Base-by-base conservation (phyloP, 2,888 invertebrate species). In the Bimastos eiseni region DNA sequence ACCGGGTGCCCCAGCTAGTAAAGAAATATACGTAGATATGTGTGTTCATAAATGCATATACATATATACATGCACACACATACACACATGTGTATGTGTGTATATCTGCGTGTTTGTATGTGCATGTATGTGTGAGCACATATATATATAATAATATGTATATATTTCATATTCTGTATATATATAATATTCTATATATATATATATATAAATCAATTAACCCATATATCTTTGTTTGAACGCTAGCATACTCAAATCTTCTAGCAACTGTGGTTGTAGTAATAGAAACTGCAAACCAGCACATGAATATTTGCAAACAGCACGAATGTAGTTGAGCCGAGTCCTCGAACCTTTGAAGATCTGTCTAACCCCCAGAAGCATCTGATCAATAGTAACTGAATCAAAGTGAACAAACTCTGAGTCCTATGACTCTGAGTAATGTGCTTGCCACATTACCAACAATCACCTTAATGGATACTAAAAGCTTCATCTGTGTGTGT, bases 241-340 rank as follows among this genome's bases (percentile, higher is more conserved):
- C 70, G n/a, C 70, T 30, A n/a, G 70, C 13, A 70, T 70, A n/a
- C 11, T n/a, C 70, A 70, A 70, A 70, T 70, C 30, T 70, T 70
- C 70, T 70, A n/a, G 70, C 30, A 70, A 70, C 70, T 70, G 70
- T 70, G 70, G 70, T n/a, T n/a, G 70, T 70, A n/a, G 70, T 70
- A 70, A 70, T 70, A 70, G 30, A 70, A 70, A 70, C n/a, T 70
- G 70, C 70, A 70, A 70, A 0, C n/a, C 5, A 70, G 70, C 70
- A 70, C n/a, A 70, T 70, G 70, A 70, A 70, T 70, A n/a, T 70
- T n/a, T 70, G 70, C 70, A n/a, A 70, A 70, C 70, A 70, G 70
- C 8, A 0, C 15, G 8, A 70, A 4, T n/a, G 70, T n/a, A 70
- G 70, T n/a, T 70, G 11, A 70, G n/a, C 30, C 8, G 70, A 70